Conservation (phyloP, 2,888 invertebrate genomes). For the Dendrolimus pini region DNA sequence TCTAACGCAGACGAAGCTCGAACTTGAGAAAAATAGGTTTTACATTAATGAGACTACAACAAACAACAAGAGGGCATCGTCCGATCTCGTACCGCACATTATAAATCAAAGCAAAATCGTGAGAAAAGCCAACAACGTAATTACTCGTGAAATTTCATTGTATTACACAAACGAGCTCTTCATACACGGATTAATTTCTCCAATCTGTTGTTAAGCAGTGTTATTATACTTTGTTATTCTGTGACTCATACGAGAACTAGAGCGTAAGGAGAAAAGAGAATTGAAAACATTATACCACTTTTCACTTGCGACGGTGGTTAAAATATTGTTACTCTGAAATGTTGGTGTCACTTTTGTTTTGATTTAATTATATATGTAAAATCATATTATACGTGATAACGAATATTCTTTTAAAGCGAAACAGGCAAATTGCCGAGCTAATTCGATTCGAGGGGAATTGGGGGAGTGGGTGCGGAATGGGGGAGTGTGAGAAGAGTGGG, state of each 20-base stretch:
- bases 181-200: not conserved
- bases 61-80: too few species aligned
- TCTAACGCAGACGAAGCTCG: too few species aligned
- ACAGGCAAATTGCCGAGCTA: too few species aligned
- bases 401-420: too few species aligned
- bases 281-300: constrained; percentile 9
- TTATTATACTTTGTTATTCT: constrained; percentile 6
- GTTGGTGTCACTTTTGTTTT: too few species aligned
- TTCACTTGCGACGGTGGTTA: not conserved
- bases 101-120: not conserved
- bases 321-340: not conserved
- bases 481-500: too few species aligned
- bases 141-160: not conserved
- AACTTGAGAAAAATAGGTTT: too few species aligned
- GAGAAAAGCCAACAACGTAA: not conserved
- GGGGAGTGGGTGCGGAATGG: too few species aligned
- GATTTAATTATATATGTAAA: too few species aligned
- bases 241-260: constrained; percentile 10
- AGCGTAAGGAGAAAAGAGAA: constrained; percentile 13
- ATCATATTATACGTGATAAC: too few species aligned
- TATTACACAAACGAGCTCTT: not conserved
- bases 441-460: too few species aligned
- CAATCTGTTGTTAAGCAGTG: not conserved
- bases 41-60: too few species aligned
- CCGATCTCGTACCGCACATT: not conserved